Evolutionary conservation across 1,140 invertebrate species (phyloP).

Genomic region (Metaphire vulgaris): DNA sequence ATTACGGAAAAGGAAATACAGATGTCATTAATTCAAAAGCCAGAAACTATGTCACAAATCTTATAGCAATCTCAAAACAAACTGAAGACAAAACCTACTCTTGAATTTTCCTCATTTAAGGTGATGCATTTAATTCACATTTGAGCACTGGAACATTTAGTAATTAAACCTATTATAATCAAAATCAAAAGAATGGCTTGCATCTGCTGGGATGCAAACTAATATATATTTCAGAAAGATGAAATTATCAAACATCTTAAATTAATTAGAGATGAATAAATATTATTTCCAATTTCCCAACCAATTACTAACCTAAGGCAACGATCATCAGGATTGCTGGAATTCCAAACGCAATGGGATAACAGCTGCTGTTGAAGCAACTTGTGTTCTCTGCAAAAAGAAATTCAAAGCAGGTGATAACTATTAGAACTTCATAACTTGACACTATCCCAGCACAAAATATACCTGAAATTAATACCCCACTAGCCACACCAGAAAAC

Average conservation of each 20-base stretch:
- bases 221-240: not conserved
- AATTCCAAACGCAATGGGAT: constrained; percentile 82
- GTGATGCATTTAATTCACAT: too few species aligned
- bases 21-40: too few species aligned
- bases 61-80: too few species aligned
- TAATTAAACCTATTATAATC: too few species aligned
- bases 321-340: constrained; percentile 60
- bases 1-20: too few species aligned
- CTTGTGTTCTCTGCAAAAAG: constrained; percentile 60
- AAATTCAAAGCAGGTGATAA: not conserved
- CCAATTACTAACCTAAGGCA: constrained; percentile 34
- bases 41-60: too few species aligned
- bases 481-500: not conserved
- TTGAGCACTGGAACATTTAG: too few species aligned
- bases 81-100: too few species aligned
- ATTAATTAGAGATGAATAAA: not conserved
- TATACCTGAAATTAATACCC: too few species aligned
- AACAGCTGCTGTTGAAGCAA: constrained; percentile 79
- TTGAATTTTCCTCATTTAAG: too few species aligned
- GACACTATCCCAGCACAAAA: too few species aligned
- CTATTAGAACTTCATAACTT: too few species aligned
- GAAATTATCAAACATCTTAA: not conserved
- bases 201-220: not conserved
- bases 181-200: not conserved
- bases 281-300: not conserved